Evolutionary conservation across 2,797 vertebrate species (phyloP), one percentile per base, ranked within the genome.

Genomic region (Rhynchonycteris naso): DNA sequence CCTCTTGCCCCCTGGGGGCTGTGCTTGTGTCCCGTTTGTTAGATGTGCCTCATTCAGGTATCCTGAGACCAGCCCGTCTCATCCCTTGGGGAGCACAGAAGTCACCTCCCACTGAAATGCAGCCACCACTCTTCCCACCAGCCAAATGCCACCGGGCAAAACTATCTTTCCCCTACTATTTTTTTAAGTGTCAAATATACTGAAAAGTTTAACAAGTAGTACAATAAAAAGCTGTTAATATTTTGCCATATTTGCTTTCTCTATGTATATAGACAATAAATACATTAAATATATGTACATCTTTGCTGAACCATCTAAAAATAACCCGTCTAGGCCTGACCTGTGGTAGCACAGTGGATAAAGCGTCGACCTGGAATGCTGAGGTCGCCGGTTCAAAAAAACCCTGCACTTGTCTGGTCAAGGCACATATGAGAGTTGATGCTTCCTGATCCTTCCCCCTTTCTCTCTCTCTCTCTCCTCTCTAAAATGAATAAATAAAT

Each of bases 231-330:
- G 69, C 1, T 61, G 82, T 68, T 76, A 90, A 76, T 74, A 76
- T 80, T 78, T 59, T 75, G n/a, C 13, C n/a, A 85, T 15, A 91
- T 22, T 91, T 79, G 88, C 79, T 93, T 95, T 93, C 19, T 87
- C 63, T 80, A 19, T 26, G 16, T 43, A 63, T 24, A 71, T 1
- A 88, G 50, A 61, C 22, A 93, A 93, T 50, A 80, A 72, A 88
- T 52, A 89, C 19, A 58, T 63, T 82, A 50, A 95, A 52, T 79
- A 59, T 28, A 78, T 54, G 12, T 43, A 59, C 7, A 33, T 7
- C 24, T 84, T 90, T 92, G 35, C 58, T 52, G 30, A 91, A 35
- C 14, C 47, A 33, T 30, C 12, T 91, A 56, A 95, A 95, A 82
- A 14, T 76, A 90, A 92, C 35, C 82, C 47, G 28, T 24, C 6